phyloP scores from a whole-genome alignment of 2,113 vertebrate species.

The Pseudorectes ferrugineus region DNA sequence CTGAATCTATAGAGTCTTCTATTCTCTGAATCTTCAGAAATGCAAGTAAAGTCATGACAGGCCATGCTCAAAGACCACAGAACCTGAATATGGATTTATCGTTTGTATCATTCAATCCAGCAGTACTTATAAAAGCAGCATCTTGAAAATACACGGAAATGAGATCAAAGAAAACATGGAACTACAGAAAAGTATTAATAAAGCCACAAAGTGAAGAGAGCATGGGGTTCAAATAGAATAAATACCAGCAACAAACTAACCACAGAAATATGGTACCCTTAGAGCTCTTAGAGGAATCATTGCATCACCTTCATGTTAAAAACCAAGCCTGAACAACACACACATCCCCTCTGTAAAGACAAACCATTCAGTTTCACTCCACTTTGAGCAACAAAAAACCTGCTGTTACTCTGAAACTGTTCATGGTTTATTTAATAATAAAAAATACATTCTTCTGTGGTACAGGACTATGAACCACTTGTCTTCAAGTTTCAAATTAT shows the following conservation, averaged over 20 bases:
- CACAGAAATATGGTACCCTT: not conserved
- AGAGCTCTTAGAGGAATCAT: not conserved
- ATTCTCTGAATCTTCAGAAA: not conserved
- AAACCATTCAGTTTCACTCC: not conserved
- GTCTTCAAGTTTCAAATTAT: not conserved
- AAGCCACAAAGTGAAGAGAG: not conserved
- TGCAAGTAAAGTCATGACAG: not conserved
- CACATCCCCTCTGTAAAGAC: not conserved
- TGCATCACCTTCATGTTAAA: not conserved
- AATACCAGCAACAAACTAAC: not conserved
- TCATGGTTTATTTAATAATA: not conserved
- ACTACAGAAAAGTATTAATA: not conserved
- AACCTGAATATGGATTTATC: not conserved
- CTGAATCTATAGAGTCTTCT: not conserved
- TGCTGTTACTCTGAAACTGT: not conserved
- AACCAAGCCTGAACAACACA: not conserved
- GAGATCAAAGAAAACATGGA: not conserved
- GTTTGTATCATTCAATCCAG: not conserved
- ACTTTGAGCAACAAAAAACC: not conserved
- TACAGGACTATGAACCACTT: rapidly evolving
- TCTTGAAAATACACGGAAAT: not conserved
- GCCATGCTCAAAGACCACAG: not conserved
- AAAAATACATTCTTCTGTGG: not conserved
- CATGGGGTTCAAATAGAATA: not conserved
- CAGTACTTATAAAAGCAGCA: not conserved